phyloP scores from a whole-genome alignment of 2,113 vertebrate species.

The Vulpes ferrilata region DNA sequence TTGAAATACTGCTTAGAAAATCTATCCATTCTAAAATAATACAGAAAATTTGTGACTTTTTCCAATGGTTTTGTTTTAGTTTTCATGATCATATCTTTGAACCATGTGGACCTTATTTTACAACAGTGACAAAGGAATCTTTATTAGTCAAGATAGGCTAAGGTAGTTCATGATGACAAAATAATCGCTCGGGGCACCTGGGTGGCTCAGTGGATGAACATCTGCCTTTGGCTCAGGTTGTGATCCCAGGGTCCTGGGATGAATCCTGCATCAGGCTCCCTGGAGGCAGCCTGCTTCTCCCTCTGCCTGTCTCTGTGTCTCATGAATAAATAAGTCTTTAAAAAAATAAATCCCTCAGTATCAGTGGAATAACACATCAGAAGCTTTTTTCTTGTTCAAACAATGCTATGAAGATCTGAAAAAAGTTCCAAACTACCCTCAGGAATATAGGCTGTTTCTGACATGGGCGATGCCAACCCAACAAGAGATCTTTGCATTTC shows the following conservation, averaged over 20 bases:
- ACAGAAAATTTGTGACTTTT: slow-evolving; percentile 13
- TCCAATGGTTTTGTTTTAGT: not conserved
- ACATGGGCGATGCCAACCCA: not conserved
- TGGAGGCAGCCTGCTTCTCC: no score
- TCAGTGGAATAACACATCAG: not conserved
- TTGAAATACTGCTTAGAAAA: not conserved
- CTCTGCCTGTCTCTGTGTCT: no score
- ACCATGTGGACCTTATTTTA: not conserved
- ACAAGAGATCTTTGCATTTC: not conserved
- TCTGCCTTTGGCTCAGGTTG: no score
- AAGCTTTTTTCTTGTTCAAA: not conserved
- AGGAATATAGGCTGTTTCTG: not conserved
- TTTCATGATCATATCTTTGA: not conserved
- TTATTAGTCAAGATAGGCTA: not conserved
- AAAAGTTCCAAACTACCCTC: not conserved
- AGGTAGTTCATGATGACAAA: not conserved
- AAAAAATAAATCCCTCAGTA: not conserved
- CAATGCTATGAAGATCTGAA: not conserved
- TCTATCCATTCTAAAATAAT: not conserved
- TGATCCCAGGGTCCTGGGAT: no score
- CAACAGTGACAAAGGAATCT: not conserved
- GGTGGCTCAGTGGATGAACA: no score
- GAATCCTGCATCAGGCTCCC: no score
- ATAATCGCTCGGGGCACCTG: no score
- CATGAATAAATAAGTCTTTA: no score